Percentiles rank a stretch among this genome's conserved stretches.
phyloP scores from a whole-genome alignment of 2,888 invertebrate species.

The Didymodactylos carnosus region DNA sequence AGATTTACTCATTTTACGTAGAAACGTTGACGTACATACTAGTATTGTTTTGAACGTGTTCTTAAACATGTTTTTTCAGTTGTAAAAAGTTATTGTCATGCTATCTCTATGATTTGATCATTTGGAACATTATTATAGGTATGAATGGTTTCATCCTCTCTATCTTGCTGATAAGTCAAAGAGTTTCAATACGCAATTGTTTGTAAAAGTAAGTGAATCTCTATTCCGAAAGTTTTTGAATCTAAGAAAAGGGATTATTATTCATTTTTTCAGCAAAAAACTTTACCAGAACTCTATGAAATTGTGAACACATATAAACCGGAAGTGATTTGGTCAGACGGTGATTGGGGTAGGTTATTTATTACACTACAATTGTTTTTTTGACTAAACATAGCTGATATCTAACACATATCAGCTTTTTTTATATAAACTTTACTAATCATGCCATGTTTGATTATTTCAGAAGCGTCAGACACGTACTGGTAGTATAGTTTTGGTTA shows the following conservation, averaged over 20 bases:
- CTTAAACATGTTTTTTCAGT: too few relatives aligned
- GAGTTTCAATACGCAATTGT: slow-evolving; percentile 43
- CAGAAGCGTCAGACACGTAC: slow-evolving; percentile 40
- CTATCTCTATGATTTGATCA: too few relatives aligned
- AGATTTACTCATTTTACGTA: too few relatives aligned
- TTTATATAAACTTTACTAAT: too few relatives aligned
- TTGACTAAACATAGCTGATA: background rate
- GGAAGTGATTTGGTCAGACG: slow-evolving; percentile 33
- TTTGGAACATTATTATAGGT: too few relatives aligned
- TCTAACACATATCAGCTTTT: background rate
- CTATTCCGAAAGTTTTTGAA: background rate
- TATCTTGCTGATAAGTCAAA: slow-evolving; percentile 25
- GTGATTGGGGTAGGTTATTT: slow-evolving; percentile 70
- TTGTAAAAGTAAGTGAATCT: slow-evolving; percentile 41
- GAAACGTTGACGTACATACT: too few relatives aligned
- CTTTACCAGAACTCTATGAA: slow-evolving; percentile 50
- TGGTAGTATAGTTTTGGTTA: too few relatives aligned
- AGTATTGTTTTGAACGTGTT: too few relatives aligned
- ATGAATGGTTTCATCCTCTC: slow-evolving; percentile 36
- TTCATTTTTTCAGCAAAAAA: slow-evolving; percentile 22
- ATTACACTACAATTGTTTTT: too few relatives aligned
- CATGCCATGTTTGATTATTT: too few relatives aligned
- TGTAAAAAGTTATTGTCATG: too few relatives aligned
- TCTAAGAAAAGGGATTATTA: too few relatives aligned
- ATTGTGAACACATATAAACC: slow-evolving; percentile 29